Evolutionary conservation across 37 sponge, comb jelly and placozoan species (phyloP), one percentile per base, ranked within the genome.

Genomic region (Hexactinellida sp.): DNA sequence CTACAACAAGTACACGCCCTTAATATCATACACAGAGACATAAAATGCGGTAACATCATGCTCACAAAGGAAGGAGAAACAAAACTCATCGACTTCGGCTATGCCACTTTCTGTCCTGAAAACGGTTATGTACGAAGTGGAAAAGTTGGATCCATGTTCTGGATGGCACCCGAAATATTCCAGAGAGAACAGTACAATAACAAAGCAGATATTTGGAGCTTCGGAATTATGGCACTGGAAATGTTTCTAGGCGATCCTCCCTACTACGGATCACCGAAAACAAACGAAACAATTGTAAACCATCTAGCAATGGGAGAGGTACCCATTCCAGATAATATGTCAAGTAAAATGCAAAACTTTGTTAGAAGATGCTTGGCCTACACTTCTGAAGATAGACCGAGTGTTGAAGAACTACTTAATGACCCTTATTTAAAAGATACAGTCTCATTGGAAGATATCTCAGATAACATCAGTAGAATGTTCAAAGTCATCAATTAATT

Each of bases 51-150:
- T 25, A 63, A 63, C 76, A n/a, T 63, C 25, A 63, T 63, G 76
- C 76, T 63, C 76, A 63, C 76, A 63, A 63, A 63, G 25, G 76
- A 63, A 3, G 76, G 76, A 63, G 28, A 63, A 63, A 63, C 76
- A 3, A 63, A 63, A 63, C 28, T 63, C 32, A 63, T 63, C 13
- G 76, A 63, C 34, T 63, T 63, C 30, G 76, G 76, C 32, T 63
- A 63, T n/a, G 76, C 76, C 25, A 63, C 76, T 63, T n/a, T 21
- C 76, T 63, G 76, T 63, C 76, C 76, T 63, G 76, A 63, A 63
- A 28, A 28, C 34, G 76, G 28, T 23, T 23, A 63, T 23, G 76
- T 63, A 1, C 25, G 76, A 63, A 63, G 76, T 63, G 76, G 76
- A 7, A 63, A 63, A 23, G 34, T 63, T 3, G 76, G 76, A n/a